These are phyloP conservation scores for Taenaris catops DNA, from an alignment of 2,888 invertebrate species.

Conservation along the genomic window DNA sequence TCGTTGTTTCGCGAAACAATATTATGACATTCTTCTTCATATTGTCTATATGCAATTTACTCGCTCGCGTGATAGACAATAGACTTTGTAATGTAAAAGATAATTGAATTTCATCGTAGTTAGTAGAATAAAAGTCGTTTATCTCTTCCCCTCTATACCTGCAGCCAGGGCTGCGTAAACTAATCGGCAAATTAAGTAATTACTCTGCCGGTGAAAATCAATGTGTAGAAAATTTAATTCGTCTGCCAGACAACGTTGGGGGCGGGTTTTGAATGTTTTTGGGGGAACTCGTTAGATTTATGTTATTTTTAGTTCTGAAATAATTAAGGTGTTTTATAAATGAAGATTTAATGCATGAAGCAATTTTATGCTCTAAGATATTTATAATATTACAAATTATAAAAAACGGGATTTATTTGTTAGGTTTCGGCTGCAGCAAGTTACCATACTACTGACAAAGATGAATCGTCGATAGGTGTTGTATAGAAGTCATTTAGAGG, in stretches of 20 bases:
- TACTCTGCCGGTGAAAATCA: constrained; percentile 59
- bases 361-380: no score
- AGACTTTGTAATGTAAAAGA: constrained; percentile 12
- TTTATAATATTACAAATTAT: no score
- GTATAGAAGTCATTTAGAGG: no score
- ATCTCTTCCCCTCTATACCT: constrained; percentile 49
- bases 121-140: constrained; percentile 32
- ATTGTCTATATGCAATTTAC: no score
- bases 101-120: constrained; percentile 20
- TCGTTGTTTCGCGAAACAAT: no score
- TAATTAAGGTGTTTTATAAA: constrained; percentile 1
- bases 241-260: constrained; percentile 38
- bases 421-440: no score
- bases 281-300: constrained; percentile 33
- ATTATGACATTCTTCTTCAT: no score
- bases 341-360: constrained; percentile 1
- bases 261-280: constrained; percentile 45
- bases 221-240: constrained; percentile 69
- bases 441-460: no score
- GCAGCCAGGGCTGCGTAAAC: constrained; percentile 52
- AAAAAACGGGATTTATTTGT: no score
- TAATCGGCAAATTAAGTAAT: constrained; percentile 69
- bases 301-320: constrained; percentile 33
- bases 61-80: neutral
- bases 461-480: no score